Evolutionary conservation across 1,140 invertebrate species (phyloP).

Genomic region (Papilio polytes): DNA sequence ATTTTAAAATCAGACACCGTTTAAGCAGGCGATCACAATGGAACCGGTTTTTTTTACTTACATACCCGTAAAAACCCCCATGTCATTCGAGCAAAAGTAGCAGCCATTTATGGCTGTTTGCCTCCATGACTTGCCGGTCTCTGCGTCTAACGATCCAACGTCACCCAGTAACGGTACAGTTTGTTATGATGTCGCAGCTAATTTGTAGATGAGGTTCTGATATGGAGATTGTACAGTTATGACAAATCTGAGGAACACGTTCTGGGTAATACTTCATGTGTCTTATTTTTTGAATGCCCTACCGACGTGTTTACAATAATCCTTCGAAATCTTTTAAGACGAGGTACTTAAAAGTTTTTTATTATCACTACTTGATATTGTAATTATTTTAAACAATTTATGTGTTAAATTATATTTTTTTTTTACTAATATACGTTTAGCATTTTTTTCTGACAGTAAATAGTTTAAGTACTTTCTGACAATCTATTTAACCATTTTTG

Average conservation of each 20-base stretch:
- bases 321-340: neutral
- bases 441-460: neutral
- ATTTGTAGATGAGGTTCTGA: slow-evolving; percentile 36
- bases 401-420: too few species aligned
- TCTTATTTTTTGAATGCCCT: neutral
- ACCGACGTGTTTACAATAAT: neutral
- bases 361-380: neutral
- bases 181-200: slow-evolving; percentile 40
- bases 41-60: too few species aligned
- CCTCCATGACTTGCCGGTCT: slow-evolving; percentile 10
- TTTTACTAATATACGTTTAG: too few species aligned
- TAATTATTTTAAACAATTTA: too few species aligned
- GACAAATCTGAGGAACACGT: neutral
- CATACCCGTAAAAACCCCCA: neutral
- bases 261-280: neutral
- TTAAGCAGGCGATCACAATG: neutral
- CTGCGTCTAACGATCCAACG: slow-evolving; percentile 12
- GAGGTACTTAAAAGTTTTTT: neutral
- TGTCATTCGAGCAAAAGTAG: neutral
- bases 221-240: slow-evolving; percentile 29
- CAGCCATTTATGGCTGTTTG: slow-evolving; percentile 10
- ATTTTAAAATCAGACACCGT: neutral
- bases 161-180: slow-evolving; percentile 32
- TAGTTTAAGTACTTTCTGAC: neutral
- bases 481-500: neutral